Conservation (phyloP, 2,888 invertebrate genomes). For the Phymatocera aterrima region DNA sequence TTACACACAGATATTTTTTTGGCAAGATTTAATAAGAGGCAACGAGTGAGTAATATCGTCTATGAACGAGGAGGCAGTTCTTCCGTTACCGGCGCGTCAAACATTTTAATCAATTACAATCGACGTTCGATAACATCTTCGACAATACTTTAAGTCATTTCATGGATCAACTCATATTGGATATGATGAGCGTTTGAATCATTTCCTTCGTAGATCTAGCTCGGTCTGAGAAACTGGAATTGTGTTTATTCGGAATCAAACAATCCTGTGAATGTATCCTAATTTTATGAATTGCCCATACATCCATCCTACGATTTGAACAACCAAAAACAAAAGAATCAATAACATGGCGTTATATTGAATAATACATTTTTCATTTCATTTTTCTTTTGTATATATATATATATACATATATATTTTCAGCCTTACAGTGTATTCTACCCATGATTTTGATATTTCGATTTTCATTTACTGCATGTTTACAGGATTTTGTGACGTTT, state of each 20-base stretch:
- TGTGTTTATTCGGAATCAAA: not conserved
- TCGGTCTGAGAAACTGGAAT: not conserved
- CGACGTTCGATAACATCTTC: constrained; percentile 8
- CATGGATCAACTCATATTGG: not conserved
- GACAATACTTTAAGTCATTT: constrained; percentile 32
- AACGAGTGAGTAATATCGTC: not conserved
- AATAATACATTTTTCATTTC: constrained; percentile 40
- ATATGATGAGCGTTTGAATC: constrained; percentile 15
- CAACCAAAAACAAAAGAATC: too few relatives aligned
- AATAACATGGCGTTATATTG: constrained; percentile 36
- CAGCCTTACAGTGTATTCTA: constrained; percentile 48
- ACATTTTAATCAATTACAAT: constrained; percentile 9
- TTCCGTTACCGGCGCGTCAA: not conserved
- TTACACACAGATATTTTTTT: not conserved
- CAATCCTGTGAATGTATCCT: constrained; percentile 42
- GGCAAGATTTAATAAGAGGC: constrained; percentile 30
- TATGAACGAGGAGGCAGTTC: not conserved
- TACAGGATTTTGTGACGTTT: constrained; percentile 68
- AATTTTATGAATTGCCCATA: constrained; percentile 26
- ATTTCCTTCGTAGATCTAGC: not conserved
- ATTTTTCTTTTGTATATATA: constrained; percentile 36
- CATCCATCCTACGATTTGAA: constrained; percentile 33
- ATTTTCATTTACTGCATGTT: constrained; percentile 70
- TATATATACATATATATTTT: constrained; percentile 46
- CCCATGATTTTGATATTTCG: constrained; percentile 46